phyloP scores from a whole-genome alignment of 2,888 invertebrate species.

The Chirona hameri region DNA sequence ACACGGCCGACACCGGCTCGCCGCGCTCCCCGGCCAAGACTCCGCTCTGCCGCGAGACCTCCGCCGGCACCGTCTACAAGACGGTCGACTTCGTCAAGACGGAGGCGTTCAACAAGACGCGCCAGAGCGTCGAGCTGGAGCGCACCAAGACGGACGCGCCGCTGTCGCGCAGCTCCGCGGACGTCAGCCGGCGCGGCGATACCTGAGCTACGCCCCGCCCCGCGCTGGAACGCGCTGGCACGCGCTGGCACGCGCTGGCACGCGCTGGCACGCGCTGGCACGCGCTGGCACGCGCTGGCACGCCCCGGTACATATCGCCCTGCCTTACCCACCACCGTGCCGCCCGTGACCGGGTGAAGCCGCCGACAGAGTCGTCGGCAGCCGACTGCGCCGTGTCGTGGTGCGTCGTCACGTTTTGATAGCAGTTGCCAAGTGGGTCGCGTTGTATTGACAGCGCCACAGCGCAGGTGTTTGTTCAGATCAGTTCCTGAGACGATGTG shows the following conservation, averaged over 20 bases:
- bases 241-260: too few relatives aligned
- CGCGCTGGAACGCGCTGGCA: too few relatives aligned
- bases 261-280: too few relatives aligned
- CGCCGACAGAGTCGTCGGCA: too few relatives aligned
- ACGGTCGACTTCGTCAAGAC: conserved; percentile 93
- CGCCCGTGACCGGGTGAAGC: not conserved
- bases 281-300: too few relatives aligned
- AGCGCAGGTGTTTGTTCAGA: too few relatives aligned
- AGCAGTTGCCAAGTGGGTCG: too few relatives aligned
- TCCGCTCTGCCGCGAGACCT: conserved; percentile 34
- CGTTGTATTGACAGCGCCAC: too few relatives aligned
- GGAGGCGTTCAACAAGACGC: conserved; percentile 82
- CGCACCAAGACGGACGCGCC: conserved; percentile 44
- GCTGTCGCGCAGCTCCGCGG: not conserved
- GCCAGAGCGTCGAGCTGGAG: conserved; percentile 71
- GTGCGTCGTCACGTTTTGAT: too few relatives aligned
- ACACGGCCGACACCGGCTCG: conserved; percentile 30
- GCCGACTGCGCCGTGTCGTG: too few relatives aligned
- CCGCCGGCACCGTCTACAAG: conserved; percentile 75
- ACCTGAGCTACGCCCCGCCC: not conserved
- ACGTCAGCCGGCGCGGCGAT: conserved; percentile 2
- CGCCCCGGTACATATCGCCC: not conserved
- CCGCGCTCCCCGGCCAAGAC: conserved; percentile 26
- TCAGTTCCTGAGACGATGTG: too few relatives aligned
- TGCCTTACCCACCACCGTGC: not conserved